Evolutionary conservation across 2,797 vertebrate species (phyloP).

Genomic region (Hypotaenidia okinawae): DNA sequence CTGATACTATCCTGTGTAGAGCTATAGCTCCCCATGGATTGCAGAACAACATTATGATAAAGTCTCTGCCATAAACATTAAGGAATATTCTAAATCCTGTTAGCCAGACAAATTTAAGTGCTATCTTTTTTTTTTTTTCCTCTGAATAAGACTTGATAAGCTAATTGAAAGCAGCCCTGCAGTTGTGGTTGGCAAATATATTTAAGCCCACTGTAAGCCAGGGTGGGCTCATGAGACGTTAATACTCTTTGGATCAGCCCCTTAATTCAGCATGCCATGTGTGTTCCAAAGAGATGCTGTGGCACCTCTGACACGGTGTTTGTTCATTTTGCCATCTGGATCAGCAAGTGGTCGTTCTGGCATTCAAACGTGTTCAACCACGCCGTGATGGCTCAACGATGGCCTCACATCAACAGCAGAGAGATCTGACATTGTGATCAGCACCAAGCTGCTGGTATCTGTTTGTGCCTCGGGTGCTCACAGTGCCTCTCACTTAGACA

Average conservation of each 20-base stretch:
- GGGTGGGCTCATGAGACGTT: neutral
- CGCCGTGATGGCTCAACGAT: slow-evolving; percentile 10
- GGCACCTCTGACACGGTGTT: neutral
- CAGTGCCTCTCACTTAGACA: neutral
- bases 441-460: neutral
- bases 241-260: neutral
- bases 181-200: neutral
- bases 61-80: neutral
- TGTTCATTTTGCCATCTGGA: slow-evolving; percentile 33
- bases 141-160: neutral
- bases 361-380: neutral
- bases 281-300: neutral
- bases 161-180: neutral
- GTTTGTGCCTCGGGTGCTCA: neutral
- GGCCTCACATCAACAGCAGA: neutral
- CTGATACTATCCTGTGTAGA: neutral
- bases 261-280: neutral
- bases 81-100: neutral
- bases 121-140: neutral
- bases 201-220: neutral
- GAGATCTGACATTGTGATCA: neutral
- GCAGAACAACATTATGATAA: neutral
- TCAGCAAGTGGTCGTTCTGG: slow-evolving; percentile 30
- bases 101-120: neutral
- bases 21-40: neutral